Evolutionary conservation across 2,888 invertebrate species (phyloP), one percentile per base, ranked within the genome.

Genomic region (Morpho achilles): DNA sequence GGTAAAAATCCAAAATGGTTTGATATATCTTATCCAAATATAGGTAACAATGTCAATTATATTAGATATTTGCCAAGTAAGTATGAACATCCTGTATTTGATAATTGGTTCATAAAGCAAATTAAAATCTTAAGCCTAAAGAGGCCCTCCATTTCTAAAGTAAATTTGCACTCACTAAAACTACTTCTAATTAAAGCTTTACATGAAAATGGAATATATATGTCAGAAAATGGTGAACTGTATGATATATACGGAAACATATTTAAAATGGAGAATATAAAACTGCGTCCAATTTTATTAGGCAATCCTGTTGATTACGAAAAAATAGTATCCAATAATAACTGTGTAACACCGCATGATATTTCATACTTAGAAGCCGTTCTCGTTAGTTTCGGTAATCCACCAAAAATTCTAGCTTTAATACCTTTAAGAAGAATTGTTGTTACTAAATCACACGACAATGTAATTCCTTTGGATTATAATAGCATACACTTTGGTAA

Each of bases 321-420:
- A 16, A 65, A 66, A 9, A 22, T 72, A 7, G 59, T 69, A 53
- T 49, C 42, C 51, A 45, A n/a, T 53, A 48, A 9, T 59, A 67
- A 23, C 65, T 68, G 56, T 54, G 40, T 40, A 49, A 58, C 69
- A 22, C 69, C 71, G 6, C 43, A 45, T 9, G 44, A 69, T 50
- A 61, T 69, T 7, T 72, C 75, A 0, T 79, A 75, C 57, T 63
- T 80, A 40, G 73, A 82, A 69, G 76, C 75, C 7, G 59, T 84
- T 59, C 66, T 84, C 3, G 63, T 85, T 1, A 73, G 76, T 7
- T 61, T 74, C 9, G 58, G 66, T 3, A 50, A 74, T 48, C 83
- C 85, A 5, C 71, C 74, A 8, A 77, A 69, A 58, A 66, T 82
- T 56, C 65, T 86, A 47, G 84, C 80, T 1, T 69, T 84, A 8